Percentiles rank a stretch among this genome's conserved stretches.
Conservation (phyloP, 1,140 invertebrate species). For the Procambarus virginalis region DNA sequence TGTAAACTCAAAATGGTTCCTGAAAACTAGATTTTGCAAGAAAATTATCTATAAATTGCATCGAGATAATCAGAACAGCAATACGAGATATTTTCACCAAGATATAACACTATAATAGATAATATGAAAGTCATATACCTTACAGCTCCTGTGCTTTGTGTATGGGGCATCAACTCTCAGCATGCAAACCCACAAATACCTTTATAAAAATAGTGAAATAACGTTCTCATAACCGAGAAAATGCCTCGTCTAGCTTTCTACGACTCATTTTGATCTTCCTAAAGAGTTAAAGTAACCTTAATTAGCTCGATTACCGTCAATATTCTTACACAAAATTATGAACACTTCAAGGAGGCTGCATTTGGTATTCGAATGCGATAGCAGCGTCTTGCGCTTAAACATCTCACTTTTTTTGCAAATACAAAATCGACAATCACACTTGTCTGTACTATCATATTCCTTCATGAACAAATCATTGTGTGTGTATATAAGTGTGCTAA, state of each 20-base stretch:
- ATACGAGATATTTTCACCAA: neutral
- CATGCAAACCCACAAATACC: neutral
- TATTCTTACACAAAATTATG: neutral
- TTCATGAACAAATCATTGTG: too few relatives aligned
- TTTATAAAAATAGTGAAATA: neutral
- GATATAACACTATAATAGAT: neutral
- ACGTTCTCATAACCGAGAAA: neutral
- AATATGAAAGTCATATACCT: neutral
- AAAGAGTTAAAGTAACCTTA: neutral
- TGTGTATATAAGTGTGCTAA: too few relatives aligned
- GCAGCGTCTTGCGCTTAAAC: neutral
- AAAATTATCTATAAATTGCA: too few relatives aligned
- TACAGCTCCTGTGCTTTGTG: neutral
- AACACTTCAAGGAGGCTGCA: conserved; percentile 6
- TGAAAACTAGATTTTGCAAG: too few relatives aligned
- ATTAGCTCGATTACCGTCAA: neutral
- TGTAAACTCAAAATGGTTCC: too few relatives aligned
- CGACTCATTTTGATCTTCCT: neutral
- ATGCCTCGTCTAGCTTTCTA: too few relatives aligned
- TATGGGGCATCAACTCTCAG: neutral
- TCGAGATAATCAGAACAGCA: too few relatives aligned
- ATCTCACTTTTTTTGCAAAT: neutral
- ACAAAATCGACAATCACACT: too few relatives aligned
- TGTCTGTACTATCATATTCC: too few relatives aligned
- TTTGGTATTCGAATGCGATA: neutral